phyloP scores from a whole-genome alignment of 2,113 vertebrate genomes.

The Hystrix cristata region DNA sequence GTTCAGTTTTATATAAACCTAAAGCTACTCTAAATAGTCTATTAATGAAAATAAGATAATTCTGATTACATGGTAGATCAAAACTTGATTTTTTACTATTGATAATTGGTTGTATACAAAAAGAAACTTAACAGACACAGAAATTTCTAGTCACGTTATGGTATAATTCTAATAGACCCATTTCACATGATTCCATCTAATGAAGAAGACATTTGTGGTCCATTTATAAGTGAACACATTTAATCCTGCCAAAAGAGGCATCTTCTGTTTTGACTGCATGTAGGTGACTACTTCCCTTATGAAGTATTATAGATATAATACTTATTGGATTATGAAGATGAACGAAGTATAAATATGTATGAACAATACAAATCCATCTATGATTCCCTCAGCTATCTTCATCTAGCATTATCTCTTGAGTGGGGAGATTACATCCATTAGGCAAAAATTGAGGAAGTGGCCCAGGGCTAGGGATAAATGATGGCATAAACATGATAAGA shows the following conservation, averaged over 20 bases:
- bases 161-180: background rate
- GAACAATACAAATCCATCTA: background rate
- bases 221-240: background rate
- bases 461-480: background rate
- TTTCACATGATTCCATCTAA: background rate
- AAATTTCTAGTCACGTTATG: background rate
- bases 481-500: background rate
- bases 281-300: background rate
- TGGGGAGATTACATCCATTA: background rate
- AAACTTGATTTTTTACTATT: constrained; percentile 6
- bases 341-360: background rate
- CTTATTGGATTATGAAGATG: background rate
- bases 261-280: background rate
- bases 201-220: background rate
- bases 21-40: background rate
- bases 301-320: background rate
- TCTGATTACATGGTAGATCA: background rate
- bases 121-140: background rate
- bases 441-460: background rate
- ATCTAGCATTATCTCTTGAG: background rate
- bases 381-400: background rate
- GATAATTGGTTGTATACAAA: background rate
- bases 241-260: background rate
- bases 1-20: background rate
- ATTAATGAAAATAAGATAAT: background rate